Percentiles rank a stretch among this genome's conserved stretches.
phyloP scores from a whole-genome alignment of 2,113 vertebrate genomes.

The Apodemus speciosus region DNA sequence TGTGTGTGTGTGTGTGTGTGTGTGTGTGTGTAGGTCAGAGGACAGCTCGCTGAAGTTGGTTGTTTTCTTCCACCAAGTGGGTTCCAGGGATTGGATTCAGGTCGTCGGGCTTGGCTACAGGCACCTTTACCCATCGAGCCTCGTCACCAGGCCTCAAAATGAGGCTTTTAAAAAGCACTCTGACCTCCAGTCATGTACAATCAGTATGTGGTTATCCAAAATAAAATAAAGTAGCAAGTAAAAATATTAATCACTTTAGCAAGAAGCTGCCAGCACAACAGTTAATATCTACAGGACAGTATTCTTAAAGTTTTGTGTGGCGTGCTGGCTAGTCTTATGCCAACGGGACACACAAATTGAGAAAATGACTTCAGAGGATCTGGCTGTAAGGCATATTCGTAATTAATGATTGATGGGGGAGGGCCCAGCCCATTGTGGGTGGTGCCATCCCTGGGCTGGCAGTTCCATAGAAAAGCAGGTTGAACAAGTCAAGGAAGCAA shows the following conservation, averaged over 20 bases:
- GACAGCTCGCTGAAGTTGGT: neutral
- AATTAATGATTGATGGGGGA: neutral
- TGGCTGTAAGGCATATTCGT: neutral
- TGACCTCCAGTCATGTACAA: neutral
- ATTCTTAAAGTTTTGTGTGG: neutral
- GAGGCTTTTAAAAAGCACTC: neutral
- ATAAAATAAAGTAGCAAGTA: neutral
- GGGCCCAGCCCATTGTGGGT: neutral
- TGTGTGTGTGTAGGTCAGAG: neutral
- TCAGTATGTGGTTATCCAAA: neutral
- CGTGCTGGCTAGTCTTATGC: neutral
- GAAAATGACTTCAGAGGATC: neutral
- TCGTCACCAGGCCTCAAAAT: neutral
- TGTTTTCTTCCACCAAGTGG: neutral
- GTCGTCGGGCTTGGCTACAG: neutral
- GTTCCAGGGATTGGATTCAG: neutral
- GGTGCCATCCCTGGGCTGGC: neutral
- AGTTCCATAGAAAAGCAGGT: neutral
- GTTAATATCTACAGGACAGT: neutral
- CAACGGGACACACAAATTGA: neutral
- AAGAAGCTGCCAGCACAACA: neutral
- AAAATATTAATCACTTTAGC: neutral
- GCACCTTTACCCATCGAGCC: neutral
- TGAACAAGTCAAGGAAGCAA: neutral
- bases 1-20: neutral